Conservation (phyloP, 2,113 vertebrate genomes). For the Scatophagus argus region DNA sequence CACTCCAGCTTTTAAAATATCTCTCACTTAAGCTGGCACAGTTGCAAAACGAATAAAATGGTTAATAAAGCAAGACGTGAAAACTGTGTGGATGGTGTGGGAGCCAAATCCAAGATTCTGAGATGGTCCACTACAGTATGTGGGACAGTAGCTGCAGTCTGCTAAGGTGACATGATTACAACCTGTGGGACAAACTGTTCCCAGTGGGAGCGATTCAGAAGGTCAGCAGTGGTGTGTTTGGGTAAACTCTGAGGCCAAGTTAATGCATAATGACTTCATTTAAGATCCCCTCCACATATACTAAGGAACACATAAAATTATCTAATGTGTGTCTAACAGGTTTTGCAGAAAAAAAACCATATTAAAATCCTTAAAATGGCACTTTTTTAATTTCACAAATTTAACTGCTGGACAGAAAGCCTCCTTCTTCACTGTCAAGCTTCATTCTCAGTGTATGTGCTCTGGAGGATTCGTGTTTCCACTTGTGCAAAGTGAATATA, state of each 20-base stretch:
- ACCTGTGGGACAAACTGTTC: slow-evolving; percentile 38
- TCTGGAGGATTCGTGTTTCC: no score
- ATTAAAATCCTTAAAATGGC: no score
- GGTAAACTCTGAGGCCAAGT: neutral
- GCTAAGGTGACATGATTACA: slow-evolving; percentile 35
- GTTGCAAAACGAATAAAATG: neutral
- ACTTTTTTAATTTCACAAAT: no score
- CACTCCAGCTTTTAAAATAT: neutral
- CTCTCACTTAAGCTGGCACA: neutral
- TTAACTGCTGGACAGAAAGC: no score
- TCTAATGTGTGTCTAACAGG: no score
- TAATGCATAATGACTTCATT: neutral
- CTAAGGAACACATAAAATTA: no score
- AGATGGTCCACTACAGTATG: neutral
- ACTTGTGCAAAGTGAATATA: no score
- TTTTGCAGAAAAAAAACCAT: no score
- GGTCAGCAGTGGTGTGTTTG: slow-evolving; percentile 16
- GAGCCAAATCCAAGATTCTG: neutral
- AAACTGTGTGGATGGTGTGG: neutral
- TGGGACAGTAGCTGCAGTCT: slow-evolving; percentile 1
- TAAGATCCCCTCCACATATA: no score
- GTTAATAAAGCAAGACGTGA: neutral
- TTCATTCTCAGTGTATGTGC: no score
- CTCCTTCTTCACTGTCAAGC: no score
- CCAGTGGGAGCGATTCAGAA: slow-evolving; percentile 18